Evolutionary conservation across 2,797 vertebrate genomes (phyloP).

Genomic region (Sparus aurata): DNA sequence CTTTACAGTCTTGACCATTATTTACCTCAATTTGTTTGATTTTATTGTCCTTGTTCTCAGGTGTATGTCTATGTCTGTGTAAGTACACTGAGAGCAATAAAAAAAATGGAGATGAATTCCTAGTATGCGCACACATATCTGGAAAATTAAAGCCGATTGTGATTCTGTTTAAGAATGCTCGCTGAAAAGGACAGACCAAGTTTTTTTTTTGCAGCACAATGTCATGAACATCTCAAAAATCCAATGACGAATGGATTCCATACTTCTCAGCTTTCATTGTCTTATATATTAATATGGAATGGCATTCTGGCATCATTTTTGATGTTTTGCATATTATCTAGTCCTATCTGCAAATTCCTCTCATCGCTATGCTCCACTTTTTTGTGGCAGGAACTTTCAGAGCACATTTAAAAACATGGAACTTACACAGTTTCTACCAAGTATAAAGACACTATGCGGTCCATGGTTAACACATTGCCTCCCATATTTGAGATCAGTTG

Average conservation of each 20-base stretch:
- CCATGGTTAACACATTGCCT: neutral
- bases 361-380: conserved; percentile 19
- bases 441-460: neutral
- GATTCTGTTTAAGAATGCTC: neutral
- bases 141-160: too few species aligned
- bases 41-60: too few species aligned
- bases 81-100: too few species aligned
- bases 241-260: neutral
- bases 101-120: too few species aligned
- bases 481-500: neutral
- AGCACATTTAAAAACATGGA: neutral
- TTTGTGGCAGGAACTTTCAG: neutral
- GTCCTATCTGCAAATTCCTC: neutral
- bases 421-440: neutral
- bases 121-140: too few species aligned
- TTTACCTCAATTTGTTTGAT: too few species aligned
- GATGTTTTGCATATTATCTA: neutral
- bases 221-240: neutral
- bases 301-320: neutral
- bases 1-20: too few species aligned
- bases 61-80: too few species aligned
- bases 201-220: conserved; percentile 1
- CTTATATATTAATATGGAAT: neutral
- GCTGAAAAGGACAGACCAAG: neutral
- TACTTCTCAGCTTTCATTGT: neutral